These are phyloP conservation scores for Linyphia triangularis DNA, from an alignment of 2,888 invertebrate genomes.

Conservation along the genomic window DNA sequence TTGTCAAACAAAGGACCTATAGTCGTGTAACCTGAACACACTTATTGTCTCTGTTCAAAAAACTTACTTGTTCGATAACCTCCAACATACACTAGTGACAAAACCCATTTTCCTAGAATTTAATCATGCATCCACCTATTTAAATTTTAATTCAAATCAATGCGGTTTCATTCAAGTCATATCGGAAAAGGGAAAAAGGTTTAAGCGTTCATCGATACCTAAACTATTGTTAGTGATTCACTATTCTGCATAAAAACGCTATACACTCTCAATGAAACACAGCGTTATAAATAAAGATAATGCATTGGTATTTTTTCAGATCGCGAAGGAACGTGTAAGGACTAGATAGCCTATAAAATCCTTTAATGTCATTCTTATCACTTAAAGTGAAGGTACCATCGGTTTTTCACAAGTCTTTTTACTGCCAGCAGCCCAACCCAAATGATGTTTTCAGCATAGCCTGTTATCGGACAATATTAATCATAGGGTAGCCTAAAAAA, in stretches of 20 bases:
- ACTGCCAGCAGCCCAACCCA: slow-evolving; percentile 48
- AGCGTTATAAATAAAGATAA: slow-evolving; percentile 58
- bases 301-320: slow-evolving; percentile 45
- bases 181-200: slow-evolving; percentile 34
- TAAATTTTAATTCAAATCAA: slow-evolving; percentile 53
- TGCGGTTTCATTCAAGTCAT: slow-evolving; percentile 26
- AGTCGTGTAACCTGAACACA: neutral
- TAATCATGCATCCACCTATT: slow-evolving; percentile 20
- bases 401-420: slow-evolving; percentile 55
- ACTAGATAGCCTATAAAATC: slow-evolving; percentile 60
- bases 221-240: slow-evolving; percentile 31
- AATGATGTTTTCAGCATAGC: slow-evolving; percentile 55
- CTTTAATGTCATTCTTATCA: slow-evolving; percentile 70
- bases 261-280: slow-evolving; percentile 20
- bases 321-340: slow-evolving; percentile 47
- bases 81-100: neutral
- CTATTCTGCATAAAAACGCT: neutral
- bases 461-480: slow-evolving; percentile 59
- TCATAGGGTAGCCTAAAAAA: slow-evolving; percentile 45
- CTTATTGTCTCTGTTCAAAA: too few relatives aligned
- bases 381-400: slow-evolving; percentile 64
- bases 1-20: too few relatives aligned
- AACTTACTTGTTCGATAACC: too few relatives aligned
- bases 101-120: slow-evolving; percentile 6
- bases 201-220: slow-evolving; percentile 27